Evolutionary conservation across 30 jellyfish, hydroid and myxozoan species (phyloP).

Genomic region (Aurelia coerulea): DNA sequence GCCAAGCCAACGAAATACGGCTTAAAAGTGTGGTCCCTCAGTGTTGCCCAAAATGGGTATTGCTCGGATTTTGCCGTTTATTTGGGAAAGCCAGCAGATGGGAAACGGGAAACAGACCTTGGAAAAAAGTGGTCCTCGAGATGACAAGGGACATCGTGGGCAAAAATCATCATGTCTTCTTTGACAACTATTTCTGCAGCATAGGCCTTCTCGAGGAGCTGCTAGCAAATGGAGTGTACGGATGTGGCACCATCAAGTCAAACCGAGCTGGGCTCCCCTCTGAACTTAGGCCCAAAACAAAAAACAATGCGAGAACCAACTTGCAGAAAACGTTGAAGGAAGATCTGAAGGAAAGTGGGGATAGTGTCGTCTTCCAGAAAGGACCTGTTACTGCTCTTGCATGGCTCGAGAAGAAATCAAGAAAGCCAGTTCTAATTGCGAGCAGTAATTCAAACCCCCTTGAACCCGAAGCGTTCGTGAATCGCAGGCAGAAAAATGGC

Average conservation of each 20-base stretch:
- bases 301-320: too few species aligned
- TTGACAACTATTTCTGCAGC: conserved; percentile 62
- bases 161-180: conserved; percentile 59
- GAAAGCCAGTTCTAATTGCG: too few species aligned
- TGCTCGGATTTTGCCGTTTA: conserved; percentile 64
- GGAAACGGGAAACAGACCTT: conserved; percentile 35
- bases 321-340: too few species aligned
- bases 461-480: conserved; percentile 11
- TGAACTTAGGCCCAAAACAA: too few species aligned
- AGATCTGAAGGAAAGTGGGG: too few species aligned
- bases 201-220: conserved; percentile 61
- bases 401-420: too few species aligned
- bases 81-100: conserved; percentile 56
- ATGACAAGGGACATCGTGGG: conserved; percentile 49
- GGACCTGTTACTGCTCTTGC: too few species aligned
- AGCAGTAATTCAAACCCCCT: conserved; percentile 44
- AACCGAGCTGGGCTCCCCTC: too few species aligned
- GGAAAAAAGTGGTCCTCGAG: conserved; percentile 55
- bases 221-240: neutral
- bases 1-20: conserved; percentile 85
- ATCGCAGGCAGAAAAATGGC: conserved; percentile 59
- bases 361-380: too few species aligned
- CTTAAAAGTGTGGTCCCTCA: conserved; percentile 68
- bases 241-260: too few species aligned
- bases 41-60: conserved; percentile 74